Percentiles rank a stretch among this genome's conserved stretches.
phyloP scores from a whole-genome alignment of 2,113 vertebrate species.

The Ameiurus melas region DNA sequence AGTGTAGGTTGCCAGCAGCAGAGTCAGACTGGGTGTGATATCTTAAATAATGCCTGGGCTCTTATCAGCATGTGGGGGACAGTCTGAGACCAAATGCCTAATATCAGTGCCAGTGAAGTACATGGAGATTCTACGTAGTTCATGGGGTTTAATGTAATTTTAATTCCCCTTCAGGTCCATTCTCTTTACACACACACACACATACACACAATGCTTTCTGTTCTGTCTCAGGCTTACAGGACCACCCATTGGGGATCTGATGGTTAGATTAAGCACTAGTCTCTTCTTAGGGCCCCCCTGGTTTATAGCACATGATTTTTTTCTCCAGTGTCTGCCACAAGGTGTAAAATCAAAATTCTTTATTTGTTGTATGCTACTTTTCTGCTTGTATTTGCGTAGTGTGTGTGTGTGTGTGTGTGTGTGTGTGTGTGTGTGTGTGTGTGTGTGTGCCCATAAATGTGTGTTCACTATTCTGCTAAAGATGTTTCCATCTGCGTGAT shows the following conservation, averaged over 20 bases:
- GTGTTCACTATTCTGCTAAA: conserved; percentile 13
- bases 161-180: neutral
- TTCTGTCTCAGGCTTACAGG: conserved; percentile 18
- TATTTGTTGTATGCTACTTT: neutral
- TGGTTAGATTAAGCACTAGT: conserved; percentile 12
- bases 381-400: neutral
- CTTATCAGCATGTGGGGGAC: conserved; percentile 16
- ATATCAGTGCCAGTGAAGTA: conserved; percentile 29
- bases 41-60: conserved; percentile 27
- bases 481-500: conserved; percentile 35
- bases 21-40: conserved; percentile 24
- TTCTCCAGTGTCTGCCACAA: conserved; percentile 16
- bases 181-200: neutral
- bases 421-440: neutral
- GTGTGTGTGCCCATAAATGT: neutral
- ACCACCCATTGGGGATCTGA: conserved; percentile 40
- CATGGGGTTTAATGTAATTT: conserved; percentile 31
- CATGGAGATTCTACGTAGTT: neutral
- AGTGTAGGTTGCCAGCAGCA: neutral
- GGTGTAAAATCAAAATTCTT: neutral
- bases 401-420: neutral
- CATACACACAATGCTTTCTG: conserved; percentile 3
- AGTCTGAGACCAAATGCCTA: conserved; percentile 17
- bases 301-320: conserved; percentile 14
- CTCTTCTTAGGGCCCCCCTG: neutral